Evolutionary conservation across 2,888 invertebrate species (phyloP).

Genomic region (Amphipoea lucens): DNA sequence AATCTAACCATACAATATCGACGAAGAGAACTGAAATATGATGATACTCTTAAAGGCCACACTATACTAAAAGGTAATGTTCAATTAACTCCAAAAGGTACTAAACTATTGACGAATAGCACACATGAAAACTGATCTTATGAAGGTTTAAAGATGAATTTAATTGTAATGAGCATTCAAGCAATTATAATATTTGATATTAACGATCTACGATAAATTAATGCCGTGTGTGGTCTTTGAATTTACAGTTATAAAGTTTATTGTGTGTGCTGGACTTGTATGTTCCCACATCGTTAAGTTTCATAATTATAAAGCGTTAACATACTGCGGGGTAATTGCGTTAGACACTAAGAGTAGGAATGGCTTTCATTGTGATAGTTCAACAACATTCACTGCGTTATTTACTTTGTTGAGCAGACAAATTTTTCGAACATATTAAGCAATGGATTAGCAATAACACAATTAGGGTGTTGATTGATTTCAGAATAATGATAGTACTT

Average conservation of each 20-base stretch:
- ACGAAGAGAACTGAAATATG: neutral
- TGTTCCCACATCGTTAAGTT: slow-evolving; percentile 7
- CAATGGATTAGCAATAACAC: neutral
- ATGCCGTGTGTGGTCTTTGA: slow-evolving; percentile 37
- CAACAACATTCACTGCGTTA: too few species aligned
- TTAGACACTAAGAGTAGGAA: neutral
- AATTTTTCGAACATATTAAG: neutral
- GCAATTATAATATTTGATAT: slow-evolving; percentile 23
- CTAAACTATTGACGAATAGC: slow-evolving; percentile 10
- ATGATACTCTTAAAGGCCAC: neutral
- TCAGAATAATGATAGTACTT: neutral
- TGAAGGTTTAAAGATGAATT: slow-evolving; percentile 20
- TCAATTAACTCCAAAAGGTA: slow-evolving; percentile 14
- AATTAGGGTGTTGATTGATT: neutral
- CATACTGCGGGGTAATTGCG: neutral
- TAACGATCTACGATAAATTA: slow-evolving; percentile 21
- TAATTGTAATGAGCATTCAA: slow-evolving; percentile 28
- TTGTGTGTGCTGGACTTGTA: neutral
- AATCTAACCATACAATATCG: too few species aligned
- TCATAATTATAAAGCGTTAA: neutral
- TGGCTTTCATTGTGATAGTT: neutral
- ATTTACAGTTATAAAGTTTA: slow-evolving; percentile 5
- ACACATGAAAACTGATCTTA: slow-evolving; percentile 32
- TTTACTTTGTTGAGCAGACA: neutral
- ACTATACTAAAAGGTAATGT: neutral